Evolutionary conservation across 2,888 invertebrate species (phyloP).

Genomic region (Tanytarsus gracilentus): DNA sequence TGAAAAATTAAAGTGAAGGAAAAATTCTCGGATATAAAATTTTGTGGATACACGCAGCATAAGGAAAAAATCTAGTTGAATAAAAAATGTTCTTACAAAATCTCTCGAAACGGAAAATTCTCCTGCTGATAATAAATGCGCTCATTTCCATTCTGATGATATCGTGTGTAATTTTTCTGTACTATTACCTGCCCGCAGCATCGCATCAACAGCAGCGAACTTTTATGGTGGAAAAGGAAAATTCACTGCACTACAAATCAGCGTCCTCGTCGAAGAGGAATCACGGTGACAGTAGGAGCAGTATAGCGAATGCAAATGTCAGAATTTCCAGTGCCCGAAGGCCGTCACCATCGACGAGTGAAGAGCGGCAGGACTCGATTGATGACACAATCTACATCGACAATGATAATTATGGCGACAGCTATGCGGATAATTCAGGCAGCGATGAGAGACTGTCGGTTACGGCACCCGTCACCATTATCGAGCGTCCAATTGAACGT

Average conservation of each 20-base stretch:
- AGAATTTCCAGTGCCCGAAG: constrained; percentile 11
- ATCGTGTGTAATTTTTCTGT: constrained; percentile 7
- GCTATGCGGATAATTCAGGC: constrained; percentile 14
- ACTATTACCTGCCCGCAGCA: constrained; percentile 10
- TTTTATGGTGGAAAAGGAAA: constrained; percentile 8
- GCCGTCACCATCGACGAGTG: not conserved
- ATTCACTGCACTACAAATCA: not conserved
- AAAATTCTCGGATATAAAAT: not conserved
- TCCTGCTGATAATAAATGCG: constrained; percentile 19
- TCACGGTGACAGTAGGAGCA: not conserved
- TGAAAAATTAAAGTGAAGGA: not conserved
- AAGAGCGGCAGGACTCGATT: not conserved
- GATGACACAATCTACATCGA: constrained; percentile 26
- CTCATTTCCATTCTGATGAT: constrained; percentile 17
- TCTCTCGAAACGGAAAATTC: constrained; percentile 15
- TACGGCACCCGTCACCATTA: constrained; percentile 14
- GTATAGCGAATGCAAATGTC: constrained; percentile 14
- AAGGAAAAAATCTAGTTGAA: not conserved
- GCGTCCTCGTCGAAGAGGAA: not conserved
- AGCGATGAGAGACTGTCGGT: constrained; percentile 1
- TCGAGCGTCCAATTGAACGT: constrained; percentile 16
- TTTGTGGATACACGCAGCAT: not conserved
- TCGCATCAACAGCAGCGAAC: not conserved
- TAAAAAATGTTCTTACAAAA: constrained; percentile 25
- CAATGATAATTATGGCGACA: constrained; percentile 23